A percentile compares a stretch with the other conserved stretches of the same genome.
Conservation (phyloP, 2,888 invertebrate genomes). For the Hirtodrosophila trivittata region DNA sequence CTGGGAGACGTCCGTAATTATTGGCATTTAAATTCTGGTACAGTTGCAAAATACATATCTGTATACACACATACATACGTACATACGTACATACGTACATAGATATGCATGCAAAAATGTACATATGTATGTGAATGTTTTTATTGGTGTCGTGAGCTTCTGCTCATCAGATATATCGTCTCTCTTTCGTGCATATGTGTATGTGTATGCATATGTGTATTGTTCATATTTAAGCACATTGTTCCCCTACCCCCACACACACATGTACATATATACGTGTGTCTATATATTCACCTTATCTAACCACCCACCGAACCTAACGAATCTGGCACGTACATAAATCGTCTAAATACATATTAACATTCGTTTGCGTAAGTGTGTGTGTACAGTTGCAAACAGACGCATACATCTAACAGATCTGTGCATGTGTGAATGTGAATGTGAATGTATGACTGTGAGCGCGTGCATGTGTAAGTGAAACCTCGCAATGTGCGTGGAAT, state of each 20-base stretch:
- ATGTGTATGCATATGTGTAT: conserved; percentile 7
- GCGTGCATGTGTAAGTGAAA: conserved; percentile 22
- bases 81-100: conserved; percentile 3
- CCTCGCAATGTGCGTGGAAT: conserved; percentile 46
- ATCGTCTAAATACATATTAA: conserved; percentile 11
- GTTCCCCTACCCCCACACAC: not conserved
- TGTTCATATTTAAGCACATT: too few species aligned
- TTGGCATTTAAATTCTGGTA: conserved; percentile 39
- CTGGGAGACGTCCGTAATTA: conserved; percentile 36
- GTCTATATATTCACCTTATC: not conserved
- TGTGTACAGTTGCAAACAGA: conserved; percentile 6
- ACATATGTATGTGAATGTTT: not conserved
- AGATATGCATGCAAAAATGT: not conserved
- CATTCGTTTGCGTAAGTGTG: conserved; percentile 3
- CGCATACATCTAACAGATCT: conserved; percentile 14
- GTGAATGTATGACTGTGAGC: not conserved
- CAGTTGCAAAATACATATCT: conserved; percentile 34
- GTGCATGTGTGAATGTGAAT: too few species aligned
- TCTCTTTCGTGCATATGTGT: conserved; percentile 3
- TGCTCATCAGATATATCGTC: too few species aligned
- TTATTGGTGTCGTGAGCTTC: too few species aligned
- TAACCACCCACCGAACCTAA: conserved; percentile 38
- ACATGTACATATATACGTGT: conserved; percentile 1
- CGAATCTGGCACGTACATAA: conserved; percentile 28
- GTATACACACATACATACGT: not conserved